Conservation (phyloP, 2,888 invertebrate genomes). For the Myathropa florea region DNA sequence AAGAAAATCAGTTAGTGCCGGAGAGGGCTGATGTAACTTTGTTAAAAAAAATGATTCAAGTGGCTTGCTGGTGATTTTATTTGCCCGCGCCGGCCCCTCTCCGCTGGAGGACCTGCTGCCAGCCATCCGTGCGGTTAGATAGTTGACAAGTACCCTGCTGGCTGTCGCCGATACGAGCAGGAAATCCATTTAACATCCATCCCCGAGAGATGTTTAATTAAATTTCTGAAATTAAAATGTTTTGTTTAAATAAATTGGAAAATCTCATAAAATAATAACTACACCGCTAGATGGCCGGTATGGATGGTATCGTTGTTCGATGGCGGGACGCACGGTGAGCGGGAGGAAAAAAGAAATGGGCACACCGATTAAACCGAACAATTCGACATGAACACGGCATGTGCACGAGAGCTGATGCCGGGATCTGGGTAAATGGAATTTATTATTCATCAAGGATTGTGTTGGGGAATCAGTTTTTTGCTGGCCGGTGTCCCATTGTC, state of each 20-base stretch:
- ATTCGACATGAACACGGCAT: conserved; percentile 54
- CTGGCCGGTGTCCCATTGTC: conserved; percentile 33
- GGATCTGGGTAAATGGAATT: conserved; percentile 68
- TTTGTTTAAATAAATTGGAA: conserved; percentile 81
- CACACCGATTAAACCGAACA: conserved; percentile 68
- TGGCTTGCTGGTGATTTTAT: conserved; percentile 38
- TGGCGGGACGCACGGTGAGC: not conserved
- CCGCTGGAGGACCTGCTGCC: too few relatives aligned
- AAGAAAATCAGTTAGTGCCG: conserved; percentile 59
- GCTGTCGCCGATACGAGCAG: conserved; percentile 64
- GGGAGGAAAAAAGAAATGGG: conserved; percentile 4
- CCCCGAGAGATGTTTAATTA: conserved; percentile 79
- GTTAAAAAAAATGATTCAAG: conserved; percentile 51
- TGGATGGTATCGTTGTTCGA: not conserved
- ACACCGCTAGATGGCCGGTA: conserved; percentile 47
- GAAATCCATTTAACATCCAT: conserved; percentile 55
- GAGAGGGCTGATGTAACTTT: conserved; percentile 37
- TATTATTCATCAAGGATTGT: conserved; percentile 69
- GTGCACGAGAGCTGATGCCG: conserved; percentile 43
- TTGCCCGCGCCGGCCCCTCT: not conserved
- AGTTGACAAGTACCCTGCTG: conserved; percentile 64
- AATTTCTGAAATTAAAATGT: conserved; percentile 81
- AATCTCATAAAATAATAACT: conserved; percentile 75
- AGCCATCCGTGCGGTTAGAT: conserved; percentile 44
- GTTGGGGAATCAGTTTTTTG: conserved; percentile 27